Evolutionary conservation across 2,113 vertebrate species (phyloP).

Genomic region (Diphyllodes magnificus): DNA sequence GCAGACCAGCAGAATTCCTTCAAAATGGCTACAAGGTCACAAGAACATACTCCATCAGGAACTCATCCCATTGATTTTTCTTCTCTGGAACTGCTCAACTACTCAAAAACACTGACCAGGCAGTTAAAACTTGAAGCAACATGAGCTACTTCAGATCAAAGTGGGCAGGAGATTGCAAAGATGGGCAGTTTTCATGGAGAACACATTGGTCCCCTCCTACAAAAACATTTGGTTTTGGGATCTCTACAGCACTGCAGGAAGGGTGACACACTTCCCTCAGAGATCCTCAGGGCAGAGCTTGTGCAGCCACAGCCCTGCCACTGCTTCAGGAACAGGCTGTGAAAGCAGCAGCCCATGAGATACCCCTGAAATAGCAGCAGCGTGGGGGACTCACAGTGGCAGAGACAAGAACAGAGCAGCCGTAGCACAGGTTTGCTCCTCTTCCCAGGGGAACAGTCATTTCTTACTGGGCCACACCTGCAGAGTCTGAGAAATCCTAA

Average conservation of each 20-base stretch:
- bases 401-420: not conserved
- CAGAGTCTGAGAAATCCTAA: not conserved
- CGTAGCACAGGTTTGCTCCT: not conserved
- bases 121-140: not conserved
- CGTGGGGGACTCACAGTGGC: not conserved
- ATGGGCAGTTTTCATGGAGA: not conserved
- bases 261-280: not conserved
- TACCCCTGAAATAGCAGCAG: not conserved
- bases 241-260: not conserved
- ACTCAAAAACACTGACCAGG: not conserved
- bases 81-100: not conserved
- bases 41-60: not conserved
- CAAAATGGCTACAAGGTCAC: not conserved
- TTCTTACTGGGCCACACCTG: not conserved
- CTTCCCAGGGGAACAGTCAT: not conserved
- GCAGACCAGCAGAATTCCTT: not conserved
- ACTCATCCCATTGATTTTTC: not conserved
- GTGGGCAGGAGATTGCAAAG: not conserved
- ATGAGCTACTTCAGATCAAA: not conserved
- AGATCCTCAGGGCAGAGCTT: not conserved
- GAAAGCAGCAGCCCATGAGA: not conserved
- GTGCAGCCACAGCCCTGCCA: not conserved
- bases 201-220: not conserved
- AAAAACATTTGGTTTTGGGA: not conserved
- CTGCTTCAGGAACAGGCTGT: not conserved